These are phyloP conservation scores for Salminus brasiliensis DNA, from an alignment of 2,113 vertebrate species.

Conservation along the genomic window DNA sequence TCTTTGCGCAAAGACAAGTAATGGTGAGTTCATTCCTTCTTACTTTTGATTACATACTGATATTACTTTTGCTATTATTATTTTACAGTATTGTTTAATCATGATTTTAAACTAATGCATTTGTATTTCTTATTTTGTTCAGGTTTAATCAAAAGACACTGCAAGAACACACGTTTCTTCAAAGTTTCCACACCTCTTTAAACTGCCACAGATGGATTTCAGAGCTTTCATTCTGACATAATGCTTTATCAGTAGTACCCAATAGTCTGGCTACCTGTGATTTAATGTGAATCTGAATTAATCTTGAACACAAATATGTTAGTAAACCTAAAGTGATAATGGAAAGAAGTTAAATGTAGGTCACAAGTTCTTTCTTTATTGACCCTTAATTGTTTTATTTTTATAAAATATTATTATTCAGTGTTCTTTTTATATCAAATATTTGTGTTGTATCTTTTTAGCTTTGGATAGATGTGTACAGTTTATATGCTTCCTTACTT, in stretches of 20 bases:
- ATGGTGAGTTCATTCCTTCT: background rate
- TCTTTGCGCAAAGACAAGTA: background rate
- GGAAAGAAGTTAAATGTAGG: background rate
- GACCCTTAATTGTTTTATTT: background rate
- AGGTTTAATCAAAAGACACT: background rate
- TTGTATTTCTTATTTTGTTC: background rate
- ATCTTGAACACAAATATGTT: background rate
- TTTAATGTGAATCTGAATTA: background rate
- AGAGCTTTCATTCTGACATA: background rate
- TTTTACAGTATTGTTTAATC: too few species aligned
- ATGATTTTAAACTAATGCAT: too few species aligned
- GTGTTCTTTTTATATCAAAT: background rate
- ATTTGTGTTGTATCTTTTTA: background rate
- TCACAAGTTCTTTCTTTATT: background rate
- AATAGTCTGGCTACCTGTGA: background rate
- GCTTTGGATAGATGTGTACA: too few species aligned
- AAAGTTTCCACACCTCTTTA: background rate
- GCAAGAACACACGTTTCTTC: rapidly evolving
- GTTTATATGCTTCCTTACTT: background rate
- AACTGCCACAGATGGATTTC: background rate
- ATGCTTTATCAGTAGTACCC: background rate
- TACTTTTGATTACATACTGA: too few species aligned
- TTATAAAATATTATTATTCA: too few species aligned
- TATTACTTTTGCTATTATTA: too few species aligned
- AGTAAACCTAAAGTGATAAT: background rate